Conservation (phyloP, 2,797 vertebrate species). For the Molossus molossus region DNA sequence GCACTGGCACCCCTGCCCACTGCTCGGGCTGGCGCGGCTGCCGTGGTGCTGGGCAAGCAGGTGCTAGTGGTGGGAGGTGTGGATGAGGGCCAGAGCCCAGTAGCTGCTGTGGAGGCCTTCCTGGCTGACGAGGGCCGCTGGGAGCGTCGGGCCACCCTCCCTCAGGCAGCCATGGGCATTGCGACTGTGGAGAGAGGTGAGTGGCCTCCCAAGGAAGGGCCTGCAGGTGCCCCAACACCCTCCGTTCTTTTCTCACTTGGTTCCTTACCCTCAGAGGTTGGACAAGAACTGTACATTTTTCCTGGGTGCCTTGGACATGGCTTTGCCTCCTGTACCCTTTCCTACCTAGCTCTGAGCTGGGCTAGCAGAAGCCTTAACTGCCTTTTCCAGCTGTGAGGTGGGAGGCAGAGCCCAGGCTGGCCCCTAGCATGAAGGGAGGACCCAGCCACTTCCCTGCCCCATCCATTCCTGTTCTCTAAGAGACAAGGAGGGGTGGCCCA, state of each 20-base stretch:
- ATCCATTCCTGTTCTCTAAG: slow-evolving; percentile 65
- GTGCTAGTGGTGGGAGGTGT: slow-evolving; percentile 97
- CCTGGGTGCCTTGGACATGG: neutral
- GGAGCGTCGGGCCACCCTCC: slow-evolving; percentile 94
- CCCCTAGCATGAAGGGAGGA: neutral
- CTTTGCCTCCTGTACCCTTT: neutral
- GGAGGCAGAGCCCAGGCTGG: neutral
- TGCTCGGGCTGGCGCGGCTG: slow-evolving; percentile 94
- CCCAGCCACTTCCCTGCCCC: slow-evolving; percentile 53
- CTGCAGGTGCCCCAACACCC: neutral
- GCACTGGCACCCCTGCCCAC: slow-evolving; percentile 93
- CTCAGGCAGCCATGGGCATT: slow-evolving; percentile 98
- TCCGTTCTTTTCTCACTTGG: slow-evolving; percentile 7
- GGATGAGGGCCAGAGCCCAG: slow-evolving; percentile 95
- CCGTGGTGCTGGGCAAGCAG: slow-evolving; percentile 93
- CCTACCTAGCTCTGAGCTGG: neutral
- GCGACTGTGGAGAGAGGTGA: slow-evolving; percentile 96
- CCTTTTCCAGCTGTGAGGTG: slow-evolving; percentile 7
- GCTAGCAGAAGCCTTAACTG: neutral
- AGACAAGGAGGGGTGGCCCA: slow-evolving; percentile 55
- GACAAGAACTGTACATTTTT: neutral
- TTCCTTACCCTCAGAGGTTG: neutral
- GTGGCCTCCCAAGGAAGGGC: slow-evolving; percentile 71
- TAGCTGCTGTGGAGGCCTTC: slow-evolving; percentile 96
- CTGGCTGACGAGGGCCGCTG: slow-evolving; percentile 96